Evolutionary conservation across 2,113 vertebrate species (phyloP).

Genomic region (Corydoras sp.): DNA sequence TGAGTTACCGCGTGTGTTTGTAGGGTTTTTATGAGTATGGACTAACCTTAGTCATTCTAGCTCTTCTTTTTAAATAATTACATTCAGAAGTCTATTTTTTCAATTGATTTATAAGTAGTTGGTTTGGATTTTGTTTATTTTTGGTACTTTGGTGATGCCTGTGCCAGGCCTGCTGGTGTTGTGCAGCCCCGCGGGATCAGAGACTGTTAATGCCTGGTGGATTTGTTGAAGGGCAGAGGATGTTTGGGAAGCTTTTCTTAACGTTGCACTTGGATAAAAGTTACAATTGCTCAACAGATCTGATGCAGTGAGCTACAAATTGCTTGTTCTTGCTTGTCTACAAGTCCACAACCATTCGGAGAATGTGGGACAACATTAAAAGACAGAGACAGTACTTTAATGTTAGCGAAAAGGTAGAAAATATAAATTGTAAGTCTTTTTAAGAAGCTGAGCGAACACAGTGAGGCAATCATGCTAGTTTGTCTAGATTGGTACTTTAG

Average conservation of each 20-base stretch:
- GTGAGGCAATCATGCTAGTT: too few relatives aligned
- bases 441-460: too few relatives aligned
- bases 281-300: background rate
- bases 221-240: background rate
- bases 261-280: slow-evolving; percentile 8
- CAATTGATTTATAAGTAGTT: slow-evolving; percentile 53
- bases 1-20: slow-evolving; percentile 32
- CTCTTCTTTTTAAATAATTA: slow-evolving; percentile 48
- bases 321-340: background rate
- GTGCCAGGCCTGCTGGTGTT: slow-evolving; percentile 37
- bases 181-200: slow-evolving; percentile 22
- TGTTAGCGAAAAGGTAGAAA: too few relatives aligned
- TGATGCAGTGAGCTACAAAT: background rate
- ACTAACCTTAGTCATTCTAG: slow-evolving; percentile 38
- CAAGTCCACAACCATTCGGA: too few relatives aligned
- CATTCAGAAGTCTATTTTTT: slow-evolving; percentile 57
- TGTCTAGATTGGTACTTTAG: too few relatives aligned
- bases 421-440: too few relatives aligned
- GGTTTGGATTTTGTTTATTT: slow-evolving; percentile 41
- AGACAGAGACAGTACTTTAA: too few relatives aligned
- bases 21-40: slow-evolving; percentile 43
- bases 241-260: background rate
- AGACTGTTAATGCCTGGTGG: slow-evolving; percentile 7
- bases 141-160: slow-evolving; percentile 34
- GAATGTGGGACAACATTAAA: too few relatives aligned